Evolutionary conservation across 2,113 vertebrate genomes (phyloP).

Genomic region (Aphelocoma coerulescens): DNA sequence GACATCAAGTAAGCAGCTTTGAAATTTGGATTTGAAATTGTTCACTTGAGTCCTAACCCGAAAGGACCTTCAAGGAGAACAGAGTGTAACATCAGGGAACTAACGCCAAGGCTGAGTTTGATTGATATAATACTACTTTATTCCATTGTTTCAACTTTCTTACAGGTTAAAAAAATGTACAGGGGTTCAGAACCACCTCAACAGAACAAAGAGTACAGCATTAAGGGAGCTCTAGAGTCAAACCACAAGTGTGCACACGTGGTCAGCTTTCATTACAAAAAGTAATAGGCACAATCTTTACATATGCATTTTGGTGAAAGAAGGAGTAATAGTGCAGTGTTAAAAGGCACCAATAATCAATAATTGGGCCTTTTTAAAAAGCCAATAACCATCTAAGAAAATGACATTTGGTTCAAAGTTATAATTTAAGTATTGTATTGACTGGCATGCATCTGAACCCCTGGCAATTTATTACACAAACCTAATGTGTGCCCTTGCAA

Average conservation of each 20-base stretch:
- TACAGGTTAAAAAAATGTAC: constrained; percentile 70
- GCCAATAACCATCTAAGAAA: constrained; percentile 60
- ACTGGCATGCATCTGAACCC: constrained; percentile 60
- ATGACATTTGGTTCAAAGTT: constrained; percentile 54
- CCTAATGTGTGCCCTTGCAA: constrained; percentile 16
- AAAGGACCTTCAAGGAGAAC: not conserved
- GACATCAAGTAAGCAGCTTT: not conserved
- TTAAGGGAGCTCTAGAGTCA: constrained; percentile 37
- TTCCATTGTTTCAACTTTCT: constrained; percentile 69
- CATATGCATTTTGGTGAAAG: constrained; percentile 65
- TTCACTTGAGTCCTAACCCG: not conserved
- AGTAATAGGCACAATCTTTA: constrained; percentile 66
- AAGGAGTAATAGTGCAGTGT: constrained; percentile 53
- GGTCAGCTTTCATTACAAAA: constrained; percentile 61
- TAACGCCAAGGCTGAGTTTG: constrained; percentile 60
- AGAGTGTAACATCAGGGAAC: constrained; percentile 18
- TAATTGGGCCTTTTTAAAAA: constrained; percentile 46
- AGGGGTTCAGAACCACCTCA: constrained; percentile 71
- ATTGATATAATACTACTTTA: constrained; percentile 70
- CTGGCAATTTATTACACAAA: constrained; percentile 51
- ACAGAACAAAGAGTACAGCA: constrained; percentile 42
- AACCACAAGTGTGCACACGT: constrained; percentile 53
- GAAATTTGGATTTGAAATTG: not conserved
- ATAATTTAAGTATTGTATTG: constrained; percentile 32
- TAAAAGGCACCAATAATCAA: constrained; percentile 65